These are phyloP conservation scores for Carapus acus DNA, from an alignment of 2,797 vertebrate genomes.

Conservation along the genomic window DNA sequence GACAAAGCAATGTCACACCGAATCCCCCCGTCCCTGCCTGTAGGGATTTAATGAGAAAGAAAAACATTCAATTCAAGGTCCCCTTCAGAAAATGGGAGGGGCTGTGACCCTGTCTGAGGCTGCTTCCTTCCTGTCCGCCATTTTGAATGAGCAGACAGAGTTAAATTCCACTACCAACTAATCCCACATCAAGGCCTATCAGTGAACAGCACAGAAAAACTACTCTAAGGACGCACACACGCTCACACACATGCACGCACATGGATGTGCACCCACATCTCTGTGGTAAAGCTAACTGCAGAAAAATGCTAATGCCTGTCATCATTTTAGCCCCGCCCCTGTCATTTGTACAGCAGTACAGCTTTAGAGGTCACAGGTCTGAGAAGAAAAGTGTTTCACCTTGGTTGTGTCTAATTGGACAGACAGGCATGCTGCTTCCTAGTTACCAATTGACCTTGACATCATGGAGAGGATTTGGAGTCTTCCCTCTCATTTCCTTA, in stretches of 20 bases:
- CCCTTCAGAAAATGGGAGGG: slow-evolving; percentile 71
- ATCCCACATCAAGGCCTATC: slow-evolving; percentile 68
- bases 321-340: slow-evolving; percentile 67
- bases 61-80: slow-evolving; percentile 71
- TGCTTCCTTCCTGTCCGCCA: slow-evolving; percentile 70
- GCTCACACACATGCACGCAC: slow-evolving; percentile 31
- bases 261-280: slow-evolving; percentile 42
- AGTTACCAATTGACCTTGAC: slow-evolving; percentile 68
- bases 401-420: slow-evolving; percentile 71
- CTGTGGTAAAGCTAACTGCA: slow-evolving; percentile 66
- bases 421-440: slow-evolving; percentile 59
- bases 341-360: slow-evolving; percentile 64
- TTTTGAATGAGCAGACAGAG: slow-evolving; percentile 67
- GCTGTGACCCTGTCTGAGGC: slow-evolving; percentile 66
- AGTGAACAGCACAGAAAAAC: slow-evolving; percentile 58
- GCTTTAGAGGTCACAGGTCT: slow-evolving; percentile 67
- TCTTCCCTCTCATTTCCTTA: slow-evolving; percentile 33
- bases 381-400: slow-evolving; percentile 60
- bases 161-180: slow-evolving; percentile 61
- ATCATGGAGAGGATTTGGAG: slow-evolving; percentile 47
- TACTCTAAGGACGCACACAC: slow-evolving; percentile 45
- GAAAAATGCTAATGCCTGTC: slow-evolving; percentile 73
- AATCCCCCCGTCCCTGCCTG: slow-evolving; percentile 48
- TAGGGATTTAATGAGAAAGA: slow-evolving; percentile 69
- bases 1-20: slow-evolving; percentile 68